Base-by-base conservation (phyloP, 2,888 invertebrate genomes). In the Sminthurinus aureus region DNA sequence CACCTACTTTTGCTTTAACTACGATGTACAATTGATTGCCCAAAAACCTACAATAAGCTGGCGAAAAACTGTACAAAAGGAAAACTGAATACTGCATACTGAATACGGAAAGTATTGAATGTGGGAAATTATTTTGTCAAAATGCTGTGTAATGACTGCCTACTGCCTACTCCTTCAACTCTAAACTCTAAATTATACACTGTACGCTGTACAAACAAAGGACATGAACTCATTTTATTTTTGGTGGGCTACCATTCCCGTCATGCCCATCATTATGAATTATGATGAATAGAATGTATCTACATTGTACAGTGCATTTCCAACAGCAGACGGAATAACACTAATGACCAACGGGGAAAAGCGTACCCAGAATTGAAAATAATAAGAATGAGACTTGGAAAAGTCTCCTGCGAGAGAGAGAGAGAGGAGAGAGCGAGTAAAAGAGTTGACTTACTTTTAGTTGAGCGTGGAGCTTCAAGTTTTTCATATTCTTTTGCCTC, bases 401-500 rank as follows among this genome's bases (percentile, higher is more conserved):
- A 69, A 9, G 20, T 69, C n/a, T n/a, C n/a, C n/a, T 11, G 69
- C 3, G n/a, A 69, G 67, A 69, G 20, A 64, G n/a, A 69, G n/a
- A 69, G 67, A 69, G 20, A 69, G 67, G 22, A n/a, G n/a, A 64
- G 9, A 13, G 9, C 1, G 64, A n/a, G 64, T 58, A 12, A 69
- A 20, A 69, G 22, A 69, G n/a, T 69, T 69, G 67, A 20, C n/a
- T 22, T 69, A 69, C 9, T n/a, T 20, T 22, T 69, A 20, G 67
- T 69, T 69, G 67, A 69, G 67, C 67, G 67, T 69, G 4, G 67
- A 69, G 67, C 67, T 69, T 22, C n/a, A 20, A 69, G 22, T 69
- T 69, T 69, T 22, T 22, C n/a, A 20, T n/a, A 20, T 69, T 69
- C n/a, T 22, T 9, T 20, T 58, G 11, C 15, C 9, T 58, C 58